Conservation (phyloP, 2,888 invertebrate species). For the Phortica magna region DNA sequence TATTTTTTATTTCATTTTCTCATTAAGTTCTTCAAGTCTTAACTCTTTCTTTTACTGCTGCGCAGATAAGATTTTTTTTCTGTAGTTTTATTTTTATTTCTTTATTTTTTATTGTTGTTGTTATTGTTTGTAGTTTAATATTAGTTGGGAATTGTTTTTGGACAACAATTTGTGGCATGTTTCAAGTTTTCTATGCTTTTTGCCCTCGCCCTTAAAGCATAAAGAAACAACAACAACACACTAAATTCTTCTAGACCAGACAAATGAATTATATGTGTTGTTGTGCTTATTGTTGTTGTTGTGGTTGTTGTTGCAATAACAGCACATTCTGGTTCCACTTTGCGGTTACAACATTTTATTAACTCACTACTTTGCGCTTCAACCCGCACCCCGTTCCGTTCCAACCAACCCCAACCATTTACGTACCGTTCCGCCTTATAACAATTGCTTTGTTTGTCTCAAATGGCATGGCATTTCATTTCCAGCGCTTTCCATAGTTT, state of each 20-base stretch:
- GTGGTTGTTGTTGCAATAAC: conserved; percentile 8
- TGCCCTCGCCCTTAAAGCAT: too few species aligned
- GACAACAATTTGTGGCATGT: too few species aligned
- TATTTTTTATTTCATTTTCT: not conserved
- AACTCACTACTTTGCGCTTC: not conserved
- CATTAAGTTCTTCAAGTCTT: not conserved
- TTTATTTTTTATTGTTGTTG: too few species aligned
- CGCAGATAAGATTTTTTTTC: not conserved
- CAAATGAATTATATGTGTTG: not conserved
- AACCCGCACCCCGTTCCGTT: too few species aligned
- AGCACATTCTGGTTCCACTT: not conserved
- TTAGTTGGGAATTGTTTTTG: too few species aligned
- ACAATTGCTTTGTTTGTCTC: conserved; percentile 9
- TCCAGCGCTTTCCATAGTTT: not conserved
- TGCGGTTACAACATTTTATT: not conserved
- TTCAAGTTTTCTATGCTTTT: too few species aligned
- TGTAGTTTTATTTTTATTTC: not conserved
- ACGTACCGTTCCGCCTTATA: not conserved
- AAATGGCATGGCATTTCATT: conserved; percentile 1
- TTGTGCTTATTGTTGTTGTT: not conserved
- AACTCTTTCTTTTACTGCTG: too few species aligned
- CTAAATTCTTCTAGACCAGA: too few species aligned
- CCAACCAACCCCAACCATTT: too few species aligned
- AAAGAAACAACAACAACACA: too few species aligned
- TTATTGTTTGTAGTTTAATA: not conserved